Evolutionary conservation across 1,140 invertebrate genomes (phyloP), one percentile per base, ranked within the genome.

Genomic region (Latrodectus geometricus): DNA sequence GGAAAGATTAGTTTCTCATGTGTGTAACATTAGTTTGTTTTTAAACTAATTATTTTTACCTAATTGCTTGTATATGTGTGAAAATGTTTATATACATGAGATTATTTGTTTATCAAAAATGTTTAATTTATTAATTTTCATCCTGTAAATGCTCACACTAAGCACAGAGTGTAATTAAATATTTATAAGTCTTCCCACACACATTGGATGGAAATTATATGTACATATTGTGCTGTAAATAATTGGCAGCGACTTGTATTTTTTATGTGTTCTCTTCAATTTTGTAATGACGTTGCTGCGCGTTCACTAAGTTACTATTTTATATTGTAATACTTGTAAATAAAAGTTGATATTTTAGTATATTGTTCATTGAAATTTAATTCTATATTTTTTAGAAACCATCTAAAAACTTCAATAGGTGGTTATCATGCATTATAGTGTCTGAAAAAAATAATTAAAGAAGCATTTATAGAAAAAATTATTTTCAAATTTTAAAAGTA

Each of bases 61-160:
- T 17, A 1, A 61, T 61, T 61, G 17, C 54, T 4, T 61, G 54
- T 61, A 61, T 61, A 61, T 61, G 54, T 61, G 54, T 61, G 2
- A 61, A 61, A 61, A 61, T 61, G 54, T 61, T 61, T 61, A 61
- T 61, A 61, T 61, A 61, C 21, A 73, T 48, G 9, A 49, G 14
- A 73, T 73, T 73, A 48, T 73, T 35, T 61, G 54, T 61, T 61
- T 35, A 35, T 17, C 54, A 61, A 61, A 61, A 76, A 74, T 35
- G 21, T 75, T 84, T 84, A 65, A 84, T 84, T 84, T 84, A 84
- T 75, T 84, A 76, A 84, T 17, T 75, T 66, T 76, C 82, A 84
- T 84, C 73, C 56, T 84, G 82, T 84, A 84, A 52, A 84, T 84
- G 54, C 15, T 76, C 82, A 84, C 56, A 84, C 56, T 17, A 15